Conservation (phyloP, 2,888 invertebrate species). For the Deilephila porcellus region DNA sequence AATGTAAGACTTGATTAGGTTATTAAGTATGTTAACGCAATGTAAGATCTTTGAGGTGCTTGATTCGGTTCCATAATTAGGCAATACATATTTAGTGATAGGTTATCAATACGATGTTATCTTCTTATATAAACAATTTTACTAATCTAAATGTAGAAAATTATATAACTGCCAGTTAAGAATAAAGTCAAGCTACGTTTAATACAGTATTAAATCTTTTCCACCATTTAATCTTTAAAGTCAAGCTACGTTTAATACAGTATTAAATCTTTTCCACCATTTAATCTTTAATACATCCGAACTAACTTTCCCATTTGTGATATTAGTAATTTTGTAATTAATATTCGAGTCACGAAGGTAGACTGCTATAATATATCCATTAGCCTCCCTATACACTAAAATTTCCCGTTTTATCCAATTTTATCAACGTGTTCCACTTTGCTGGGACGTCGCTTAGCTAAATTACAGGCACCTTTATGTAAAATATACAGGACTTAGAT, state of each 20-base stretch:
- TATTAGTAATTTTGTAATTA: slow-evolving; percentile 3
- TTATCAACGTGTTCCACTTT: slow-evolving; percentile 4
- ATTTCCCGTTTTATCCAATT: slow-evolving; percentile 1
- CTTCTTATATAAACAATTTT: too few relatives aligned
- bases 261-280: not conserved
- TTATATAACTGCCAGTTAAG: too few relatives aligned
- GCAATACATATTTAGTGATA: too few relatives aligned
- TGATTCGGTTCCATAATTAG: too few relatives aligned
- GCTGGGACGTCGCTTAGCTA: not conserved
- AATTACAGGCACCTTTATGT: not conserved
- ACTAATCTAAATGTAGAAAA: too few relatives aligned
- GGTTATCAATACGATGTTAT: too few relatives aligned
- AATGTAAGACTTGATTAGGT: too few relatives aligned
- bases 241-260: too few relatives aligned
- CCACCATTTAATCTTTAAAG: not conserved
- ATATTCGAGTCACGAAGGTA: not conserved
- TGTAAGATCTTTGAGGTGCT: too few relatives aligned
- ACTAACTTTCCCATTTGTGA: not conserved
- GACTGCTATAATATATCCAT: not conserved
- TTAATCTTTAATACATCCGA: not conserved
- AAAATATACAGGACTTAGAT: not conserved
- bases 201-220: not conserved
- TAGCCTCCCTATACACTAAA: slow-evolving; percentile 3
- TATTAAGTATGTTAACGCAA: too few relatives aligned
- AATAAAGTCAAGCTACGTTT: too few relatives aligned